Evolutionary conservation across 2,888 invertebrate species (phyloP), one percentile per base, ranked within the genome.

Genomic region (Oscheius sp.): DNA sequence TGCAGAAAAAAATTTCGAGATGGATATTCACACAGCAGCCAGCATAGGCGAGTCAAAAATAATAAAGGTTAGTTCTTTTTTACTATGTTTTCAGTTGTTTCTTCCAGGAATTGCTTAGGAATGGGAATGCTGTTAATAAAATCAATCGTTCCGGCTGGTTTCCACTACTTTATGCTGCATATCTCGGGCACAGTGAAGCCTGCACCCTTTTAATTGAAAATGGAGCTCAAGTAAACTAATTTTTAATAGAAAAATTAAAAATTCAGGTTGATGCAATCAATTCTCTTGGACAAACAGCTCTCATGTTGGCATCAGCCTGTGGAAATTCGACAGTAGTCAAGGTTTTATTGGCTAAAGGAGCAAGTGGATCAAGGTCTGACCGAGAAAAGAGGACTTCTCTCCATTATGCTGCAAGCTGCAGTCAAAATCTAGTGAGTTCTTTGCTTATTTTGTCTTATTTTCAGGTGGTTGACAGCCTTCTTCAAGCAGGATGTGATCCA

Each of bases 81-180:
- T n/a, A n/a, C n/a, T n/a, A n/a, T n/a, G n/a, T n/a, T 53, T 25
- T 45, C 23, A 45, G 8, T 5, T 20, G 10, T 64, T n/a, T 50
- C 17, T 33, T 45, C 17, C 31, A 63, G 68, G 61, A 48, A 23
- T 39, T 64, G 1, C 23, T 64, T 31, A 8, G 27, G 58, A 72
- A n/a, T 63, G 74, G 46, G 57, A 10, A 39, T 46, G 42, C 66
- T 10, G 66, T 75, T 17, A 55, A 63, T 6, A 25, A 42, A 67
- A 67, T 67, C 34, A 78, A 78, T 29, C 50, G 37, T 10, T 37
- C 93, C 0, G 96, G 96, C 0, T 96, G 96, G 96, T 96, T 96
- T 0, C 95, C 97, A 0, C 88, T 97, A 65, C 96, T 96, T 87
- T 96, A 96, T 87, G 92, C 96, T 0, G 93, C 96, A 15, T 96